These are phyloP conservation scores for Leptarthrus brevirostris DNA, from an alignment of 2,888 invertebrate species.

Conservation along the genomic window DNA sequence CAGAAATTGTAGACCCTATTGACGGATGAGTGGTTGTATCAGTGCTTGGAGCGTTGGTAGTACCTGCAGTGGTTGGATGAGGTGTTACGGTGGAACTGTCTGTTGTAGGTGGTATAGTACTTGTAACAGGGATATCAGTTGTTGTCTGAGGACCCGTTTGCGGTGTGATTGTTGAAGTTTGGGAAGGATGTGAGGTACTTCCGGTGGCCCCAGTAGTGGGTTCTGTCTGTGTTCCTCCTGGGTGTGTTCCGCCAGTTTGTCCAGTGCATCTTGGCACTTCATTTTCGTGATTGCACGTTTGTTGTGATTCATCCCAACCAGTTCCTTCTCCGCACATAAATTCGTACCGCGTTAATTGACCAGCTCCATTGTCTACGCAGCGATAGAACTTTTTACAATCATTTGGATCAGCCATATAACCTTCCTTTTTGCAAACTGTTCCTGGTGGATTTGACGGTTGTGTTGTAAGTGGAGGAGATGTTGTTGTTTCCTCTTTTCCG, in stretches of 20 bases:
- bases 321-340: conserved; percentile 71
- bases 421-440: conserved; percentile 63
- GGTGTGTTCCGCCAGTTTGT: conserved; percentile 24
- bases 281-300: conserved; percentile 68
- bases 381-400: conserved; percentile 73
- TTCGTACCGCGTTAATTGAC: conserved; percentile 68
- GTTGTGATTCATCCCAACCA: conserved; percentile 71
- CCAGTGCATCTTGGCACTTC: conserved; percentile 57
- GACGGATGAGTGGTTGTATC: neutral
- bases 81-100: conserved; percentile 50
- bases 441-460: conserved; percentile 23
- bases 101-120: conserved; percentile 39
- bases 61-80: conserved; percentile 50
- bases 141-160: conserved; percentile 7
- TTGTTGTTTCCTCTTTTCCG: conserved; percentile 10
- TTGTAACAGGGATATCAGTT: conserved; percentile 5
- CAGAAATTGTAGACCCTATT: neutral
- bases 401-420: conserved; percentile 66
- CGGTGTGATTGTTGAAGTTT: conserved; percentile 45
- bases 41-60: conserved; percentile 11
- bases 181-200: conserved; percentile 41
- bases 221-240: neutral
- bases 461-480: conserved; percentile 17
- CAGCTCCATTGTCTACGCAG: conserved; percentile 68
- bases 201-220: neutral